A percentile compares a stretch with the other conserved stretches of the same genome.
Conservation (phyloP, 2,113 vertebrate genomes). For the Cathartes aura region DNA sequence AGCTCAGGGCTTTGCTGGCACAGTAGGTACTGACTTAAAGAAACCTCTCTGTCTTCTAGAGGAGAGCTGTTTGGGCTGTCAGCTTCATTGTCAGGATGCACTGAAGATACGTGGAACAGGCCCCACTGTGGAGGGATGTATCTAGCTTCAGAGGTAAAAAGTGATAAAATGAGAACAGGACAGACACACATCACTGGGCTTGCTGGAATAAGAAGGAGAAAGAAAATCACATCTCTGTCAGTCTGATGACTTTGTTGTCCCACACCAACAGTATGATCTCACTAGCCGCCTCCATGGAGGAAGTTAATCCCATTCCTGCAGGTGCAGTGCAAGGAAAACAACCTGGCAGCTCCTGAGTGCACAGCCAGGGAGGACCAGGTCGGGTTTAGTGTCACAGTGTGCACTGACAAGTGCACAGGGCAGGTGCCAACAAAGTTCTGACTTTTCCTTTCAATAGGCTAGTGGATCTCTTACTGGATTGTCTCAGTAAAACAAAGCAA, state of each 20-base stretch:
- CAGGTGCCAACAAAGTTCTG: not conserved
- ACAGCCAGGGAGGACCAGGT: not conserved
- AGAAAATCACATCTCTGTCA: not conserved
- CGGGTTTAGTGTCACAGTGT: accelerated
- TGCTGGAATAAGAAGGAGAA: not conserved
- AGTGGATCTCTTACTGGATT: not conserved
- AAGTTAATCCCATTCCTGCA: not conserved
- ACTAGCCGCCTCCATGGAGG: not conserved
- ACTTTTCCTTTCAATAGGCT: accelerated
- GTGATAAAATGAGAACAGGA: not conserved
- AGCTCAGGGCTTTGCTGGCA: not conserved
- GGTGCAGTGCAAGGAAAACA: not conserved
- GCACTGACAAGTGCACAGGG: accelerated
- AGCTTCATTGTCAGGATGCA: not conserved
- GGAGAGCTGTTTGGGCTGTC: not conserved
- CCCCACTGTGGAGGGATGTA: no score
- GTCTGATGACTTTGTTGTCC: not conserved
- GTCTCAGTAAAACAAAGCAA: not conserved
- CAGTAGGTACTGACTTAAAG: not conserved
- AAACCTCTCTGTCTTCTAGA: not conserved
- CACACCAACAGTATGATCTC: not conserved
- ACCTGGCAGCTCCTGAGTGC: not conserved
- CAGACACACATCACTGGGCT: not conserved
- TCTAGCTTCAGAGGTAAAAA: not conserved
- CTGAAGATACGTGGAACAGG: accelerated